These are phyloP conservation scores for Asarcornis scutulata DNA, from an alignment of 2,113 vertebrate species.

Conservation along the genomic window DNA sequence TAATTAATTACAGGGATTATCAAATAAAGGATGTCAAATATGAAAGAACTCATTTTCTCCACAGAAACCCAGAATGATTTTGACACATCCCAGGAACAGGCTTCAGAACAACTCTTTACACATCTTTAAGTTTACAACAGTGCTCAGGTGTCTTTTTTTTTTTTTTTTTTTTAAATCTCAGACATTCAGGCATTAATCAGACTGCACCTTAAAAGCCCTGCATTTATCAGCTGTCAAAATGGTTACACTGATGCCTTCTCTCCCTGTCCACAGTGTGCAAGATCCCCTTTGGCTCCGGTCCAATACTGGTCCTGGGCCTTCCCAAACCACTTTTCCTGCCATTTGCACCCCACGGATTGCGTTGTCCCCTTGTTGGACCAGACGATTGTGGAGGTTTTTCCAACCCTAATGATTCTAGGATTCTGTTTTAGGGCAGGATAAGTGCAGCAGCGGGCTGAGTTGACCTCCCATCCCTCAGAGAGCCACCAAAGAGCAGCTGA, in stretches of 20 bases:
- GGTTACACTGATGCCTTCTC: background rate
- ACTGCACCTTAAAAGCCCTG: background rate
- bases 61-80: background rate
- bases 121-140: background rate
- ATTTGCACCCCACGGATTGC: background rate
- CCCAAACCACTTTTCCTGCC: background rate
- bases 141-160: background rate
- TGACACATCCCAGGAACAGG: background rate
- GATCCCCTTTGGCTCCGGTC: background rate
- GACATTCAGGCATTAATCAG: background rate
- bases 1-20: background rate
- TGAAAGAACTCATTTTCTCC: background rate
- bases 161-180: background rate
- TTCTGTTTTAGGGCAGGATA: background rate
- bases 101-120: background rate
- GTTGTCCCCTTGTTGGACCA: no score
- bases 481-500: fast-evolving
- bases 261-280: no score
- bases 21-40: background rate
- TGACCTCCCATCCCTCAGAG: fast-evolving
- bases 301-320: background rate
- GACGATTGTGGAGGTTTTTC: no score
- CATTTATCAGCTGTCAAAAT: background rate
- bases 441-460: fast-evolving
- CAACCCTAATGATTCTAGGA: no score